Base-by-base conservation (phyloP, 1,140 invertebrate genomes). In the Rhizoglyphus robini region DNA sequence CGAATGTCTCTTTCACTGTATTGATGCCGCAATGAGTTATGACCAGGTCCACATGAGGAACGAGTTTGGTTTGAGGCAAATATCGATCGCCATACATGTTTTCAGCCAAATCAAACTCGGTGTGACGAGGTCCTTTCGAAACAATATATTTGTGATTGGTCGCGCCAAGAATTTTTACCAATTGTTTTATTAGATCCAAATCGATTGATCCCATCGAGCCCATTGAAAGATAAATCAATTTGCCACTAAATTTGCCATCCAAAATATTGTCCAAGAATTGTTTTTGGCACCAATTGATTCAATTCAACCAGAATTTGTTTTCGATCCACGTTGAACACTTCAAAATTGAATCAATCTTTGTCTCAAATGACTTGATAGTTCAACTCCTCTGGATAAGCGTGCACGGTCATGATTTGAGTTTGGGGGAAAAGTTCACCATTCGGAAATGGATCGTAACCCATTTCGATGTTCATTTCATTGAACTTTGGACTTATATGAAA, bases 21-120 rank as follows among this genome's bases (percentile, higher is more conserved):
- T 72, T 72, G 46, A 68, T 72, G 4, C 74, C 74, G 58, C 74
- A 72, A 41, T 75, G 73, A 36, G 70, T 72, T 20, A 74, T 69
- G 36, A 74, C 72, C 15, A 73, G 30, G 67, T 69, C 67, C 30
- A 67, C 47, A 15, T 32, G 25, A 11, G 36, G 36, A 8, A 41
- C 36, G 29, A 67, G 36, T 13, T 20, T 23, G 4, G 38, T 29
- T 36, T 67, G 67, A 31, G 49, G 31, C 5, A 67, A 34, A 49
- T 49, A 59, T 30, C 30, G 25, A 20, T 65, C 66, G 23, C 65
- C 67, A 15, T 18, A 58, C 65, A 67, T 67, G 18, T 67, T 67
- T 1, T 49, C 27, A 1, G 32, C 27, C 15, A 67, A 31, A 15
- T 29, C 13, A 3, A 46, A 46, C 20, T 67, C 15, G 20, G 34